phyloP scores from a whole-genome alignment of 2,113 vertebrate species.

The Pogona vitticeps region DNA sequence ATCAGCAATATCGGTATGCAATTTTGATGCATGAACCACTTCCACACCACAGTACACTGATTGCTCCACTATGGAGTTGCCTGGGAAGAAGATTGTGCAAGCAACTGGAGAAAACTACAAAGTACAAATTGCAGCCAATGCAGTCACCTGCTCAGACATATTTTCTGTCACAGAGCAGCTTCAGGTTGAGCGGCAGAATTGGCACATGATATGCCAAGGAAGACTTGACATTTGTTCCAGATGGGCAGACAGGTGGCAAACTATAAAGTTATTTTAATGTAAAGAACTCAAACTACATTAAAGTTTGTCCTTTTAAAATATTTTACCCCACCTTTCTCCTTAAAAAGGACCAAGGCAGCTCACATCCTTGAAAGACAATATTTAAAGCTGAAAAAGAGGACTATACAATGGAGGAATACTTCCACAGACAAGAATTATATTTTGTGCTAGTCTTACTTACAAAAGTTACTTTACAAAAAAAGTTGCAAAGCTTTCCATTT shows the following conservation, averaged over 20 bases:
- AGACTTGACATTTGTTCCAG: neutral
- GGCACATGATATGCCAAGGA: neutral
- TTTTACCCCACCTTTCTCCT: too few species aligned
- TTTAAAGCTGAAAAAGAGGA: too few species aligned
- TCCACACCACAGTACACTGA: neutral
- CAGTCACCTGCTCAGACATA: neutral
- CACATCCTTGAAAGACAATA: too few species aligned
- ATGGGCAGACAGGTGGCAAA: neutral
- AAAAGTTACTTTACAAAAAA: too few species aligned
- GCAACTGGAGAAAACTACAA: neutral
- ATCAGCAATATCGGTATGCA: neutral
- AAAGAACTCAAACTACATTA: neutral
- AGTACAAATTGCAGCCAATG: neutral
- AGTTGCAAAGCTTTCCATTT: too few species aligned
- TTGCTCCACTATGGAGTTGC: neutral
- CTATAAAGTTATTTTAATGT: neutral
- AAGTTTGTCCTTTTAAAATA: neutral
- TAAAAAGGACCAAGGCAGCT: too few species aligned
- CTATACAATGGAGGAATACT: too few species aligned
- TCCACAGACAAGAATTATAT: too few species aligned
- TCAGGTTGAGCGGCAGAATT: neutral
- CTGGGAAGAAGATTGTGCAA: neutral
- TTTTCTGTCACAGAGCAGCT: neutral
- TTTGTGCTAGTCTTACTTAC: too few species aligned
- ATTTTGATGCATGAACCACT: neutral